These are phyloP conservation scores for Pangasianodon gigas DNA, from an alignment of 2,113 vertebrate genomes.

Conservation along the genomic window DNA sequence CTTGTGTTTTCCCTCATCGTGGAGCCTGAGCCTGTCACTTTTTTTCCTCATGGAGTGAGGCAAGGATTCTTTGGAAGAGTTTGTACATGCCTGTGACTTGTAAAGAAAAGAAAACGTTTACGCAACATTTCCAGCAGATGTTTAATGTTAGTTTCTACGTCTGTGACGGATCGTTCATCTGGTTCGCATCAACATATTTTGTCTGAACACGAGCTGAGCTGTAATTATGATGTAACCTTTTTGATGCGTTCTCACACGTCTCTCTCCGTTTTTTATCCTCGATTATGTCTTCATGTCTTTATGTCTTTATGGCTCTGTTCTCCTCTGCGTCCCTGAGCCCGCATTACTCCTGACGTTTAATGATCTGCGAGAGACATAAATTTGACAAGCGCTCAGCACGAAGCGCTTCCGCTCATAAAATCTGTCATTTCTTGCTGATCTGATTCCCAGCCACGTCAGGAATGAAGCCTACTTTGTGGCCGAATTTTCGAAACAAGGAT, in stretches of 20 bases:
- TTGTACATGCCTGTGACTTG: too few species aligned
- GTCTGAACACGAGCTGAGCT: neutral
- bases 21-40: neutral
- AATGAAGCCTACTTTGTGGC: neutral
- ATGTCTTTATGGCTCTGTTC: constrained; percentile 19
- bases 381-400: constrained; percentile 14
- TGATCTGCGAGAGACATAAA: constrained; percentile 25
- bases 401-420: constrained; percentile 16
- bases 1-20: constrained; percentile 57
- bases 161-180: neutral
- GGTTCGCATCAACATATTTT: neutral
- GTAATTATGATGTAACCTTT: neutral
- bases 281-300: neutral
- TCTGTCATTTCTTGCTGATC: neutral
- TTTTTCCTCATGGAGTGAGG: neutral
- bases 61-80: neutral
- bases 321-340: neutral
- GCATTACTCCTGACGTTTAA: constrained; percentile 27
- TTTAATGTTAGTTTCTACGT: neutral
- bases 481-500: neutral
- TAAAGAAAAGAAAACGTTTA: neutral
- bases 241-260: neutral
- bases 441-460: neutral
- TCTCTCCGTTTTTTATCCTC: neutral
- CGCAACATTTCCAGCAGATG: constrained; percentile 1